Base-by-base conservation (phyloP, 2,888 invertebrate genomes). In the Acheta domesticus region DNA sequence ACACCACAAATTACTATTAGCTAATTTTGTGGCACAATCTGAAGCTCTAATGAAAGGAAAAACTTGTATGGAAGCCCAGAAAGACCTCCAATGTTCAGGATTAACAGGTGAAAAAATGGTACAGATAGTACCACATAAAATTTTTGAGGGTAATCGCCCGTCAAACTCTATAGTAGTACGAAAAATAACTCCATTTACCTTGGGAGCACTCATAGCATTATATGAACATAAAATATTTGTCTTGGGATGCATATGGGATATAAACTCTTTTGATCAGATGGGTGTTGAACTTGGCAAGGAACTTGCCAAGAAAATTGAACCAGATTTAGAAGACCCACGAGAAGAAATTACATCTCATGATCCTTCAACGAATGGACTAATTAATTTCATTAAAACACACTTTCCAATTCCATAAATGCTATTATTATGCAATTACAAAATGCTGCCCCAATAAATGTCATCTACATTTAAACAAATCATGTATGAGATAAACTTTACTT, bases 231-330 rank as follows among this genome's bases (percentile, higher is more conserved):
- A 99, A 89, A 99, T 99, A 84, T 99, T 99, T 89, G 94, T 95
- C 0, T 99, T 99, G 87, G 99, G 99, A 75, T 93, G 97, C 77
- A 95, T 99, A 85, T 99, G 99, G 99, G 96, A 99, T 87, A 98
- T 99, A 86, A 99, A 99, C 88, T 99, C 99, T 0, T 99, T 94
- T 87, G 99, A 99, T 89, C 99, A 99, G 86, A 99, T 99, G 98
- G 99, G 99, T 50, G 99, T 99, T 78, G 99, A 99, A 87, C 90
- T 99, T 83, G 99, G 99, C 79, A 99, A 99, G 87, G 97, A 98
- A 86, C 88, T 99, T 84, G 99, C 99, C 1, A 99, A 99, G 88
- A 95, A 94, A n/a, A 99, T 99, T 83, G 97, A 98, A 86, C 96
- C 97, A 0, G 99, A 99, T 86, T 88, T 99, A 76, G n/a, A 48